A percentile compares a stretch with the other conserved stretches of the same genome.
Evolutionary conservation across 2,797 vertebrate genomes (phyloP).

Genomic region (Euthynnus affinis): DNA sequence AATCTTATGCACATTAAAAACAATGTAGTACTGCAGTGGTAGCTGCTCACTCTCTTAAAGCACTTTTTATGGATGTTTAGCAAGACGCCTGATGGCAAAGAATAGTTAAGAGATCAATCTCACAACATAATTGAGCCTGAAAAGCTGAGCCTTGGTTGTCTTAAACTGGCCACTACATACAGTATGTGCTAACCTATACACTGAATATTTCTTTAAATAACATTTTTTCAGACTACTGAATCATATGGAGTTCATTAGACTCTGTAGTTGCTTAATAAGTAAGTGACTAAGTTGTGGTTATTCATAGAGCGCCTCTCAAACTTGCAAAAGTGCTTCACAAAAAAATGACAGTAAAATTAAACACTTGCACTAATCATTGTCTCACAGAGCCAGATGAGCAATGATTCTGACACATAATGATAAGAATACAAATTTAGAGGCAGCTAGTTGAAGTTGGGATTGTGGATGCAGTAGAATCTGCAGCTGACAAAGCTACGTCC

Average conservation of each 20-base stretch:
- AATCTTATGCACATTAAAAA: slow-evolving; percentile 20
- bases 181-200: not conserved
- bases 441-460: slow-evolving; percentile 1
- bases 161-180: not conserved
- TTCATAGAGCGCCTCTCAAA: slow-evolving; percentile 37
- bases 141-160: slow-evolving; percentile 2
- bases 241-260: slow-evolving; percentile 18
- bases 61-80: slow-evolving; percentile 2
- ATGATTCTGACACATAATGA: slow-evolving; percentile 18
- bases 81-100: slow-evolving; percentile 9
- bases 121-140: slow-evolving; percentile 17
- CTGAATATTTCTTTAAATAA: no score
- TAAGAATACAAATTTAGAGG: slow-evolving; percentile 15
- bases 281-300: slow-evolving; percentile 4
- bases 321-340: slow-evolving; percentile 17
- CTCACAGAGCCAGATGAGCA: slow-evolving; percentile 28
- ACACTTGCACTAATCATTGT: not conserved
- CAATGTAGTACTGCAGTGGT: not conserved
- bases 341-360: slow-evolving; percentile 30
- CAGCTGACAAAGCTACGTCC: not conserved
- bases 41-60: not conserved
- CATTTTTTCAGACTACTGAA: slow-evolving; percentile 5
- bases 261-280: slow-evolving; percentile 3
- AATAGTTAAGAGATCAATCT: slow-evolving; percentile 1
- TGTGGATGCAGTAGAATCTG: not conserved